phyloP scores from a whole-genome alignment of 2,797 vertebrate genomes.

The Buceros bicornis region DNA sequence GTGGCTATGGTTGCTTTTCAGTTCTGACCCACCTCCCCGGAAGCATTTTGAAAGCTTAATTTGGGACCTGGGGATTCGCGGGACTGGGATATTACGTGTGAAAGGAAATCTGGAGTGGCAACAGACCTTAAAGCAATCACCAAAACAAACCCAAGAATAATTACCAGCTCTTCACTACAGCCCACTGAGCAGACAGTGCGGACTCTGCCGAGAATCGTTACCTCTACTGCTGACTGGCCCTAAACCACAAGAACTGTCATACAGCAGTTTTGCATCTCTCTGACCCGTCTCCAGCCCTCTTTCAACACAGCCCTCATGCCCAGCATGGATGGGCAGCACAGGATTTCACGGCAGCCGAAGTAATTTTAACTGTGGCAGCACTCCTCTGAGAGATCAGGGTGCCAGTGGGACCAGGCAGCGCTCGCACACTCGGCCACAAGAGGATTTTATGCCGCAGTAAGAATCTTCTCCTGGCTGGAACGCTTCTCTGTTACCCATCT shows the following conservation, averaged over 20 bases:
- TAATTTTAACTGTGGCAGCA: background rate
- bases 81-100: background rate
- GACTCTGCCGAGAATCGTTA: background rate
- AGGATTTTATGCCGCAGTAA: background rate
- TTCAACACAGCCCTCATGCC: background rate
- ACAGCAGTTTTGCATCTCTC: background rate
- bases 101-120: background rate
- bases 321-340: background rate
- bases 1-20: background rate
- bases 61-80: background rate
- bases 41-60: background rate
- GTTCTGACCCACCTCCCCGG: background rate
- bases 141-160: background rate
- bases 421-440: background rate
- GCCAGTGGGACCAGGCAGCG: background rate
- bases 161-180: background rate
- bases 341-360: background rate
- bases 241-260: background rate
- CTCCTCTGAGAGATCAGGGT: background rate
- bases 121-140: background rate
- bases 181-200: background rate
- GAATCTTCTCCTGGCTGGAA: background rate
- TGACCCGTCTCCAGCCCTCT: background rate
- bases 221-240: background rate
- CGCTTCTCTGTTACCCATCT: background rate